These are phyloP conservation scores for Enhydra lutris DNA, from an alignment of 2,113 vertebrate species.

Conservation along the genomic window DNA sequence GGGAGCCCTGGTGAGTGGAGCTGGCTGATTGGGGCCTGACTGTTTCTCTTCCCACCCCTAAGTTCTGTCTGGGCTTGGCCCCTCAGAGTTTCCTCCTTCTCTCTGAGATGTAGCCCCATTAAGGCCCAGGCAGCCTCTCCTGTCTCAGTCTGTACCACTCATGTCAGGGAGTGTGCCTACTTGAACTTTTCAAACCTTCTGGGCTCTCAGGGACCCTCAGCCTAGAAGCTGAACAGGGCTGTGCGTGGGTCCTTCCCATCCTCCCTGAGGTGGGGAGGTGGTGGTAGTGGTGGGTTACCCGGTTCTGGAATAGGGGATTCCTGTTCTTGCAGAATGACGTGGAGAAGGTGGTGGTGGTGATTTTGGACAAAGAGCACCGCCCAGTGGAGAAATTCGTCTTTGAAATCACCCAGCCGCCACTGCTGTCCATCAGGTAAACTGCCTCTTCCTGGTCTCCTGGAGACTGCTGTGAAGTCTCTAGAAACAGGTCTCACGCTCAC, in stretches of 20 bases:
- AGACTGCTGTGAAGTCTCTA: neutral
- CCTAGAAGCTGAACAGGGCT: neutral
- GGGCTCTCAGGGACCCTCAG: neutral
- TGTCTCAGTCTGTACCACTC: neutral
- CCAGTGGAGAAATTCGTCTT: constrained; percentile 99
- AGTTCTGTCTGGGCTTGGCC: neutral
- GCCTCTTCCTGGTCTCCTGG: rapidly evolving
- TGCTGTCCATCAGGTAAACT: constrained; percentile 93
- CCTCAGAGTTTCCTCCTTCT: neutral
- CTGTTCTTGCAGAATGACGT: constrained; percentile 91
- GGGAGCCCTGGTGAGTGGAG: neutral
- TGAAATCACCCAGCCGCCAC: constrained; percentile 95
- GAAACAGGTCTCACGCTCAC: neutral
- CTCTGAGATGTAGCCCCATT: neutral
- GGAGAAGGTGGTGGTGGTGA: constrained; percentile 97
- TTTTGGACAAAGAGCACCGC: constrained; percentile 98
- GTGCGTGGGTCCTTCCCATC: neutral
- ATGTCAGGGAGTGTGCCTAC: too few relatives aligned
- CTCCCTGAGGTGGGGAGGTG: neutral
- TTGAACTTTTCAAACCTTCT: neutral
- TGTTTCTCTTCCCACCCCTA: neutral
- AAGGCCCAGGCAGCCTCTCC: neutral
- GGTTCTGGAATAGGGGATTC: neutral
- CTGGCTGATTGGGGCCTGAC: neutral
- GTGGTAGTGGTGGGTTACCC: neutral